Base-by-base conservation (phyloP, 2,113 vertebrate species). In the Egretta garzetta region DNA sequence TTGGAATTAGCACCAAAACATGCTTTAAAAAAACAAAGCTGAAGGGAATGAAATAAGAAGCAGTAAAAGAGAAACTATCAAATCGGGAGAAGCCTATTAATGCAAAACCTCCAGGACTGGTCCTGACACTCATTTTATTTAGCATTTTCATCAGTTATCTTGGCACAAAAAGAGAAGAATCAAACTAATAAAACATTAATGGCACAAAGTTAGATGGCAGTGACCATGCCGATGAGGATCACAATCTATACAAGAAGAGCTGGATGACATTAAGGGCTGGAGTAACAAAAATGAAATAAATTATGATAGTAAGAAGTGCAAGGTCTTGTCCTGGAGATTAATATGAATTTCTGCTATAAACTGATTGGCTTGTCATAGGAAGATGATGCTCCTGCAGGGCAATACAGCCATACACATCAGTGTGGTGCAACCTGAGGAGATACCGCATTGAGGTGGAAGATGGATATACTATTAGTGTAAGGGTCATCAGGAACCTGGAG, bases 181-280 rank as follows among this genome's bases (percentile, higher is more conserved):
- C 67, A 90, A 92, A 86, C n/a, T 76, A 95, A 90, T 93, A 86
- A 90, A 95, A 90, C 32, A 58, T 76, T 80, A 94, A 94, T 55
- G 50, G 67, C 75, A 62, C 39, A 18, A 86, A 95, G 71, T 66
- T 80, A 77, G 90, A 80, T 55, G 67, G 71, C 85, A 80, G 30
- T 50, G 79, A 59, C 91, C 82, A 84, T 52, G 22, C 53, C 62
- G 87, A 90, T 66, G 88, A 96, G 79, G 62, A 83, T 73, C 79
- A 90, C 50, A 76, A 18, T 60, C 62, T 66, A 86, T 12, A 59
- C 20, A 50, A 22, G 52, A 85, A 53, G 8, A 88, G 45, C n/a
- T 70, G 37, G 47, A 47, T 43, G 59, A 41, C 49, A 55, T 37
- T 82, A 70, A 47, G 37, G 56, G 80, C 21, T 11, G 11, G 14